Evolutionary conservation across 2,113 vertebrate genomes (phyloP), one percentile per base, ranked within the genome.

Genomic region (Centropristis striata): DNA sequence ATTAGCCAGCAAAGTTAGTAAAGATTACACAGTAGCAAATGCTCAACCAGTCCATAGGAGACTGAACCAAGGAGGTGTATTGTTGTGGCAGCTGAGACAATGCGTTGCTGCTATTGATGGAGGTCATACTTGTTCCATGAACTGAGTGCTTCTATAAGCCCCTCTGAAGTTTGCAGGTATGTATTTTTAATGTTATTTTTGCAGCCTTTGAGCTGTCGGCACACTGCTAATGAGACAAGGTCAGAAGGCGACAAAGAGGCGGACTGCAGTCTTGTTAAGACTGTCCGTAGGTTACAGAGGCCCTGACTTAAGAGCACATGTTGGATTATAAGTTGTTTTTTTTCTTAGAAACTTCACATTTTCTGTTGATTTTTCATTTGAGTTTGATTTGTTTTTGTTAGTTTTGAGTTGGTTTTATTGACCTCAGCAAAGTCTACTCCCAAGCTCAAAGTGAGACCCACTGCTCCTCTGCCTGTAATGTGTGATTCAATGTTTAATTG

Each of bases 401-500:
- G 3, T 42, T 44, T 11, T 20, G 4, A 50, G 25, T 16, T 64
- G 12, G n/a, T 32, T 47, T 66, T 46, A 53, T 25, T 37, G 9
- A 28, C 13, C 21, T 15, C 55, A 55, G 32, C 8, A 28, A 37
- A 25, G 6, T 54, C 68, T 73, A 46, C 60, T 28, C 36, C 18
- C 4, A 5, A 4, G 18, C n/a, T 73, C 20, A 66, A 65, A 72
- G 27, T 16, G 11, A 60, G 53, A 60, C 37, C 46, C 18, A 20
- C 4, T 2, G 4, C 1, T 7, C 11, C 14, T 14, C 20, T 16
- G 25, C 27, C 41, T 23, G 41, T 32, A 10, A 54, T 9, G 37
- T 42, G 55, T 54, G 10, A 55, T 28, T 44, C 28, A 14, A 21
- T 68, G 12, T 54, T 74, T 60, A n/a, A 81, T 27, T 74, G 50